Percentiles rank a stretch among this genome's conserved stretches.
Evolutionary conservation across 2,888 invertebrate species (phyloP).

Genomic region (Itoplectis maculator): DNA sequence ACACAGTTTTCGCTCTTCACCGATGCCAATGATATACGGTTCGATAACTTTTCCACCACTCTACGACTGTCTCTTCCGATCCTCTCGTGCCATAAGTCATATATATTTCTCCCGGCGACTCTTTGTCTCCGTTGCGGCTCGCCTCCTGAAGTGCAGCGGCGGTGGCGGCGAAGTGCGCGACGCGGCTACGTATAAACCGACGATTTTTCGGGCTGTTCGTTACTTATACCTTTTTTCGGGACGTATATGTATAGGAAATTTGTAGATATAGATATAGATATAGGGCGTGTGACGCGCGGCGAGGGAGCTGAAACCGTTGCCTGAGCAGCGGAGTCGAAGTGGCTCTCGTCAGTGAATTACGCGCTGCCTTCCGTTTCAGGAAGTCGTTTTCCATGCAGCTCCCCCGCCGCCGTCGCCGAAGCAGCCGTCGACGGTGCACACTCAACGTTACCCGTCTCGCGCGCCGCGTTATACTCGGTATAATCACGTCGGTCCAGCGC

Average conservation of each 20-base stretch:
- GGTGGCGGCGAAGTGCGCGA: neutral
- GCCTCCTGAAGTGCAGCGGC: constrained; percentile 42
- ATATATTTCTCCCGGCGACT: constrained; percentile 42
- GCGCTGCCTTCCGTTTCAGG: constrained; percentile 73
- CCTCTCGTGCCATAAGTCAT: constrained; percentile 53
- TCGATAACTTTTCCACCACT: constrained; percentile 69
- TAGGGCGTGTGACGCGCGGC: constrained; percentile 5
- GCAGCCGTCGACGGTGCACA: constrained; percentile 10
- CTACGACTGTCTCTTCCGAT: constrained; percentile 46
- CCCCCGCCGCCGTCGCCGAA: constrained; percentile 48
- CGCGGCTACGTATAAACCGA: too few relatives aligned
- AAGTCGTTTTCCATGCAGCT: constrained; percentile 65
- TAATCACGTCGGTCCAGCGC: constrained; percentile 51
- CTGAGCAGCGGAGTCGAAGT: constrained; percentile 68
- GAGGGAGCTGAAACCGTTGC: constrained; percentile 3
- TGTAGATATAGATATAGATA: constrained; percentile 5
- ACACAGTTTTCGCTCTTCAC: constrained; percentile 30
- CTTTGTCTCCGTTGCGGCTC: constrained; percentile 41
- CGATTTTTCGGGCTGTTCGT: constrained; percentile 21
- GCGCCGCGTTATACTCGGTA: constrained; percentile 36
- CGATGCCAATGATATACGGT: constrained; percentile 70
- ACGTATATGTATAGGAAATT: too few relatives aligned
- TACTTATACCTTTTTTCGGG: constrained; percentile 24
- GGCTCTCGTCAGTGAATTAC: constrained; percentile 77
- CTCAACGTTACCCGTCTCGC: constrained; percentile 18